Evolutionary conservation across 1,140 invertebrate genomes (phyloP).

Genomic region (Drosophila sp.): DNA sequence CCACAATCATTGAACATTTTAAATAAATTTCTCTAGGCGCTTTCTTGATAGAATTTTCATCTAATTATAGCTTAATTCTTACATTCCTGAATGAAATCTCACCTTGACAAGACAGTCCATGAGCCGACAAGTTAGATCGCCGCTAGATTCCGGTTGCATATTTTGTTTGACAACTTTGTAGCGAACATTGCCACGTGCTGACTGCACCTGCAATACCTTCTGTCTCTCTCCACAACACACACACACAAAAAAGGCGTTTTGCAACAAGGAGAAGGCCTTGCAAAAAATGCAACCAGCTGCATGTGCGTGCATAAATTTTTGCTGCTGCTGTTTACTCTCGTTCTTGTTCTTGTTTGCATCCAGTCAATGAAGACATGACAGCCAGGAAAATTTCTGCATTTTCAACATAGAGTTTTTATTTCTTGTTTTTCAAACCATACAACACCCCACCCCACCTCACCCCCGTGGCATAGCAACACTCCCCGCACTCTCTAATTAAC

Average conservation of each 20-base stretch:
- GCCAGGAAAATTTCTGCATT: constrained; percentile 28
- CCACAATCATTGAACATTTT: too few species aligned
- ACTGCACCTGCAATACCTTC: constrained; percentile 25
- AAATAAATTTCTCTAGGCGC: too few species aligned
- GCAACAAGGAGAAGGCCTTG: constrained; percentile 43
- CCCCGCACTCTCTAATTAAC: constrained; percentile 18
- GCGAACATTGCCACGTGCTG: constrained; percentile 50
- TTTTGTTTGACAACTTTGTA: constrained; percentile 61
- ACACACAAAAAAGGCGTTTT: constrained; percentile 44
- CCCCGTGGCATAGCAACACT: neutral
- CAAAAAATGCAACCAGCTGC: constrained; percentile 64
- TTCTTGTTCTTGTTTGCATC: constrained; percentile 43
- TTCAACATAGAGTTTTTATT: constrained; percentile 23
- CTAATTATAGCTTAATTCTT: neutral
- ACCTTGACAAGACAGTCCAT: neutral
- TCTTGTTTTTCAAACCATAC: neutral
- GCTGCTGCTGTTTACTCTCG: constrained; percentile 45
- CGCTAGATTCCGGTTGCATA: constrained; percentile 35
- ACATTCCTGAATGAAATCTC: neutral
- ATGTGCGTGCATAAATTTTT: constrained; percentile 63
- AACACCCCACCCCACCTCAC: neutral
- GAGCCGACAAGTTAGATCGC: neutral
- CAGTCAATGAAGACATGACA: constrained; percentile 56
- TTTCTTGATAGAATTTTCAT: too few species aligned
- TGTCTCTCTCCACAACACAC: constrained; percentile 10